Base-by-base conservation (phyloP, 1,140 invertebrate species). In the Oryctes rhinoceros region DNA sequence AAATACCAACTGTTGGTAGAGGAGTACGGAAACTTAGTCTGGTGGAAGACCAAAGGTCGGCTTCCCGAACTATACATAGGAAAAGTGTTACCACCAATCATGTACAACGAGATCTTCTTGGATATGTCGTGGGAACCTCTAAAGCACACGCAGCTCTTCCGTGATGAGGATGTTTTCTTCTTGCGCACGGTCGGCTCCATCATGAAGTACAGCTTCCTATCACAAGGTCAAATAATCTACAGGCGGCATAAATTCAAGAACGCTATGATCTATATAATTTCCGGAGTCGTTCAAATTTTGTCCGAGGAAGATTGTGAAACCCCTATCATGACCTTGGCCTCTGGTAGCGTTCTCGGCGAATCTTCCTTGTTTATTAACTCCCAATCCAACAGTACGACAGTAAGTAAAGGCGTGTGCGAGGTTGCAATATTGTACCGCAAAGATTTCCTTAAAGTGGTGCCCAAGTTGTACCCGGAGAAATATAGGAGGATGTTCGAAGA, bases 271-370 rank as follows among this genome's bases (percentile, higher is more conserved):
- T 83, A 83, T 37, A 78, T 83, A 1, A 71, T 76, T 49, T 62
- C 79, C 30, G 82, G 82, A 0, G 62, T 81, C 11, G 20, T 83
- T 65, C 77, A 83, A 39, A 79, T 83, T 0, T 77, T 81, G n/a
- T 81, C 81, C 10, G 79, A 81, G 20, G 82, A 83, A 74, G 82
- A 83, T 78, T 67, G 81, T 10, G 82, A 83, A 79, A 81, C 82
- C 0, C 81, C 82, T 2, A 80, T 83, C 15, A 76, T 83, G 59
- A 76, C 77, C 1, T 71, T 83, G 7, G 76, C 76, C 13, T 74
- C 76, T 3, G 82, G 82, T 15, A 81, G 79, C 13, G 39, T 79
- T 59, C 39, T 83, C 5, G 82, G 82, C 2, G 82, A 81, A 48
- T 76, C 81, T 7, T 80, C 74, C 1, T 24, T 83, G 15, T 78